Evolutionary conservation across 2,113 vertebrate genomes (phyloP).

Genomic region (Terrapene triunguis): DNA sequence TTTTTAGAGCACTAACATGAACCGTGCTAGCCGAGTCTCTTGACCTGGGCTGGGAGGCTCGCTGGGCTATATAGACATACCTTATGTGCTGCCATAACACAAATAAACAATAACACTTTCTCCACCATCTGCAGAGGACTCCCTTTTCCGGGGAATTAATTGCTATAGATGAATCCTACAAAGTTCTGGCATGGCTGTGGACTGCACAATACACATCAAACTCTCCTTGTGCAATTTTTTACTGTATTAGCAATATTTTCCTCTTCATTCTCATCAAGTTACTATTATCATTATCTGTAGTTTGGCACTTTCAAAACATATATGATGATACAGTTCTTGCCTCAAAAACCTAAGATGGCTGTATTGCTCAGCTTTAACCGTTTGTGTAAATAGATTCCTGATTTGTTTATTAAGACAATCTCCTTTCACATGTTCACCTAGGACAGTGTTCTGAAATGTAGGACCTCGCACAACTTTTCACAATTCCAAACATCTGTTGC

Average conservation of each 20-base stretch:
- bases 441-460: neutral
- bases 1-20: neutral
- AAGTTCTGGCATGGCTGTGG: neutral
- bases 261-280: neutral
- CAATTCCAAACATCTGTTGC: neutral
- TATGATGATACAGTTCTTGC: neutral
- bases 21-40: neutral
- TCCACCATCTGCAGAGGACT: neutral
- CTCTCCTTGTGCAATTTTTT: neutral
- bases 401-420: neutral
- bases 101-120: neutral
- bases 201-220: neutral
- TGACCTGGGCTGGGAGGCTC: neutral
- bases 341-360: neutral
- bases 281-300: neutral
- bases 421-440: neutral
- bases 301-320: neutral
- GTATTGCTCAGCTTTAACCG: neutral
- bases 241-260: neutral
- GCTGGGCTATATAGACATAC: neutral
- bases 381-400: neutral
- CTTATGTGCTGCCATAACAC: neutral
- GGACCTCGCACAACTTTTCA: neutral
- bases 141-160: neutral
- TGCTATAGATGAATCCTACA: neutral